Base-by-base conservation (phyloP, 1,140 invertebrate species). In the Belonocnema kinseyi region DNA sequence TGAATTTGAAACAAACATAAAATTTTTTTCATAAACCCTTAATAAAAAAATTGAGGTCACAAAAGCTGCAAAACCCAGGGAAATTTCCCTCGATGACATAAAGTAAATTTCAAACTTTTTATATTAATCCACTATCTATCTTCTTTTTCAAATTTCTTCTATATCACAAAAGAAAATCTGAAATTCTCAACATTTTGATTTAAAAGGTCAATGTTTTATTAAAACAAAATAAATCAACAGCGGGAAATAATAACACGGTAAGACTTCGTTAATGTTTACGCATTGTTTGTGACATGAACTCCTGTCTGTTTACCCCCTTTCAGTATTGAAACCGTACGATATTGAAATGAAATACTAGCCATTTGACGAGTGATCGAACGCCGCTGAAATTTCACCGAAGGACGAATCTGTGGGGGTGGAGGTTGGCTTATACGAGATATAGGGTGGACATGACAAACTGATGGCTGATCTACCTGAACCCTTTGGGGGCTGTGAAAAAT, bases 401-500 rank as follows among this genome's bases (percentile, higher is more conserved):
- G 77, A 75, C 72, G 66, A 77, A 77, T 73, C 74, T 58, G 72
- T 76, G 54, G 77, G 50, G 40, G 40, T 8, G 40, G 40, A 33
- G 61, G 52, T 66, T 78, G 72, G 61, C 21, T 46, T 17, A 19
- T 51, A 70, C 52, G 76, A 79, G 74, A 81, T 82, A 77, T 73
- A 54, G 74, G 61, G 71, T 83, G 80, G 61, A 50, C 72, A 74
- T 73, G 58, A 72, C n/a, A 70, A 76, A 77, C 40, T 51, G 74
- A 76, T 74, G 66, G 77, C 51, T 78, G 75, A 82, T 74, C 56
- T 72, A 79, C 75, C 78, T 76, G 61, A 74, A 19, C 79, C 80
- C 80, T 83, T n/a, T 51, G 82, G 74, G 83, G 77, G 72, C 72
- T 77, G 73, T 83, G 80, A 83, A 84, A 80, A 74, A 79, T 80